Conservation (phyloP, 1,140 invertebrate species). For the Halyomorpha halys region DNA sequence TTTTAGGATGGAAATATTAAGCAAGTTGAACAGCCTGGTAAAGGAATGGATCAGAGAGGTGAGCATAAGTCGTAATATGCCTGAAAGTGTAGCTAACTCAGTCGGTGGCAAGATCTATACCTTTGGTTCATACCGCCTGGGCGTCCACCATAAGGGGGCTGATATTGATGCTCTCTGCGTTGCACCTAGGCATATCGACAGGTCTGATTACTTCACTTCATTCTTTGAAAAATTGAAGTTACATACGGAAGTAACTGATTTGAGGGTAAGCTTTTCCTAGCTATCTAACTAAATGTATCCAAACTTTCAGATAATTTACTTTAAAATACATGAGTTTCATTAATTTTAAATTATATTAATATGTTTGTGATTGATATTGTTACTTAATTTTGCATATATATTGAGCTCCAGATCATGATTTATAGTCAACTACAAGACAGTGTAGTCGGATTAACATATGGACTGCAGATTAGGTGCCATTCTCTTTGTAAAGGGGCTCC, state of each 20-base stretch:
- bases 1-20: slow-evolving; percentile 45
- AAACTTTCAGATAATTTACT: too few species aligned
- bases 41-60: slow-evolving; percentile 87
- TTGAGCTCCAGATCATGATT: too few species aligned
- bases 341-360: too few species aligned
- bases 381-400: too few species aligned
- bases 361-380: too few species aligned
- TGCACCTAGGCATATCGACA: slow-evolving; percentile 87
- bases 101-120: slow-evolving; percentile 98
- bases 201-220: slow-evolving; percentile 87
- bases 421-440: too few species aligned
- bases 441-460: too few species aligned
- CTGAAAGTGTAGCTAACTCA: slow-evolving; percentile 67
- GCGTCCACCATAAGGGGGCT: slow-evolving; percentile 92
- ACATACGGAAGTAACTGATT: slow-evolving; percentile 75
- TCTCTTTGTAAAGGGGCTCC: too few species aligned
- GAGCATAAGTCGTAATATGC: slow-evolving; percentile 77
- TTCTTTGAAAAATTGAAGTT: slow-evolving; percentile 86
- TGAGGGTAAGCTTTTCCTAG: slow-evolving; percentile 47
- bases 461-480: too few species aligned
- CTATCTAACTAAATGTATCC: too few species aligned
- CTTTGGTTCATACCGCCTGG: slow-evolving; percentile 89
- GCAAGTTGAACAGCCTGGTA: slow-evolving; percentile 78
- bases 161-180: slow-evolving; percentile 99
- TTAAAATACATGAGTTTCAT: too few species aligned